Evolutionary conservation across 2,888 invertebrate genomes (phyloP).

Genomic region (Hipparchia sbordonii): DNA sequence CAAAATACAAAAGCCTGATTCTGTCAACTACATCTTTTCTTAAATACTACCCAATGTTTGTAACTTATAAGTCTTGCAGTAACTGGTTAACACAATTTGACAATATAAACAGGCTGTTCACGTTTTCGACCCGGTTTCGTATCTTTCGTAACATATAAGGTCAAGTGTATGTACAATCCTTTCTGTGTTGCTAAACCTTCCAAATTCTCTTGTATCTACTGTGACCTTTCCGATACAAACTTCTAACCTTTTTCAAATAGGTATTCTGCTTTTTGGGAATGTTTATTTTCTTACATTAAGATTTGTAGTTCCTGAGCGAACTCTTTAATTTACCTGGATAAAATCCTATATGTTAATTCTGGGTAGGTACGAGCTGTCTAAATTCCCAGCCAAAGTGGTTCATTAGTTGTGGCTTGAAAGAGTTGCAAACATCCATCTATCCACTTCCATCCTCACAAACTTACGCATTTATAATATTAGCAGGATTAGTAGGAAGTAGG

Average conservation of each 20-base stretch:
- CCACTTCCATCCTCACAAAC: too few relatives aligned
- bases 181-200: constrained; percentile 37
- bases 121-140: constrained; percentile 34
- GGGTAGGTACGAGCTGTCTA: too few relatives aligned
- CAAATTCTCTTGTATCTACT: constrained; percentile 16
- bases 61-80: background rate
- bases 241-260: background rate
- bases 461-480: too few relatives aligned
- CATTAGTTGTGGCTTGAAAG: too few relatives aligned
- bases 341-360: too few relatives aligned
- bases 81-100: constrained; percentile 26
- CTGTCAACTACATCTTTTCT: background rate
- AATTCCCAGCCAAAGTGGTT: too few relatives aligned
- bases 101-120: constrained; percentile 32
- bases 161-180: constrained; percentile 37
- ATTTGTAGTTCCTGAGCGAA: too few relatives aligned
- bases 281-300: background rate
- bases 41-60: background rate
- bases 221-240: constrained; percentile 8
- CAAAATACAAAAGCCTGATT: background rate
- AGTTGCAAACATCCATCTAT: too few relatives aligned
- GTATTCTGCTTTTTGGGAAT: background rate
- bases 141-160: constrained; percentile 36
- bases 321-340: too few relatives aligned
- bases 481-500: too few relatives aligned